Percentiles rank a stretch among this genome's conserved stretches.
Conservation (phyloP, 2,113 vertebrate genomes). For the Varanus komodoensis region DNA sequence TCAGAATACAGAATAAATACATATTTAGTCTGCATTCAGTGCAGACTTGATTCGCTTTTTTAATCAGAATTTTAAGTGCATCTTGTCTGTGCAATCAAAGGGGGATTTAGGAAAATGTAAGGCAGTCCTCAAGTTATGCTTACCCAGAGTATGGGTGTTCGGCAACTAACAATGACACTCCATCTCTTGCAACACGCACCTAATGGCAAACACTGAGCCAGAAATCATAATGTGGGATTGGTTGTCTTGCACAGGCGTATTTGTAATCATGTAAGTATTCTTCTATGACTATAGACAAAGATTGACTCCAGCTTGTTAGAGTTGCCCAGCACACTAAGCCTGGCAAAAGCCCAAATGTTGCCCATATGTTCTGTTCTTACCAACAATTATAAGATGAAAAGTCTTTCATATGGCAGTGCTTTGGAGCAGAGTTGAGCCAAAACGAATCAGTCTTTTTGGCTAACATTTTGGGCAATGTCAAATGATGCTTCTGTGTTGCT, state of each 20-base stretch:
- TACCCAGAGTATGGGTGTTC: constrained; percentile 35
- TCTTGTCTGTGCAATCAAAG: constrained; percentile 58
- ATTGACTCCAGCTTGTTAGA: constrained; percentile 31
- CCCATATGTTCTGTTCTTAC: constrained; percentile 21
- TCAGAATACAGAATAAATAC: constrained; percentile 49
- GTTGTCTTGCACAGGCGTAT: constrained; percentile 36
- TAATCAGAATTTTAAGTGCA: constrained; percentile 63
- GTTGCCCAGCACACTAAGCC: not conserved
- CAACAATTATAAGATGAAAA: constrained; percentile 9
- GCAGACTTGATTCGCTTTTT: constrained; percentile 44
- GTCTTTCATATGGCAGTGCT: constrained; percentile 13
- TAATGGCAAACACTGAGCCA: constrained; percentile 33
- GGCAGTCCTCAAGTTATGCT: constrained; percentile 33
- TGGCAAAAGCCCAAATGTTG: not conserved
- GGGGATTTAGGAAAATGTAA: constrained; percentile 53
- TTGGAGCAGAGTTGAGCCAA: not conserved
- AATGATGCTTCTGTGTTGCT: too few relatives aligned
- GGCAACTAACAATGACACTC: constrained; percentile 34
- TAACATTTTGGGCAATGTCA: not conserved
- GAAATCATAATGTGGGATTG: constrained; percentile 10
- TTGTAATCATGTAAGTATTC: constrained; percentile 43
- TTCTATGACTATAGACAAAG: constrained; percentile 48
- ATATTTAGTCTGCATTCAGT: constrained; percentile 55
- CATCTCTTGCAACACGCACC: not conserved
- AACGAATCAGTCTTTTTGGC: not conserved